A percentile compares a stretch with the other conserved stretches of the same genome.
phyloP scores from a whole-genome alignment of 2,113 vertebrate species.

The Piprites chloris region DNA sequence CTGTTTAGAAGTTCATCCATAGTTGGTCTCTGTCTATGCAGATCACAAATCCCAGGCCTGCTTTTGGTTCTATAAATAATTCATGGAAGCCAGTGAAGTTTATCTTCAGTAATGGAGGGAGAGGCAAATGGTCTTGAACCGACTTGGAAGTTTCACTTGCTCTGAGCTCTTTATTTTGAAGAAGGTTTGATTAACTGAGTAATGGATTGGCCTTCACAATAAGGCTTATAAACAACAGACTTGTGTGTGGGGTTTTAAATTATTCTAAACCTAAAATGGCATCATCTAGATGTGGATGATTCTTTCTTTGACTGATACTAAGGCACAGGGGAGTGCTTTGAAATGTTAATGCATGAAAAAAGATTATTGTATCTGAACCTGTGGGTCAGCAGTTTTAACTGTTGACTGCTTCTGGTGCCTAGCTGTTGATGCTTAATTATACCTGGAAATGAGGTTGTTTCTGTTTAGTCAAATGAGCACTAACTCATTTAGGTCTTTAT shows the following conservation, averaged over 20 bases:
- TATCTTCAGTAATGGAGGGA: neutral
- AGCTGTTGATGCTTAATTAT: neutral
- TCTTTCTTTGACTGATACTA: neutral
- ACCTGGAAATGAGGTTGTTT: neutral
- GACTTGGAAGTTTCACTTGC: neutral
- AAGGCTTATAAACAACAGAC: neutral
- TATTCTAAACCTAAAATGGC: neutral
- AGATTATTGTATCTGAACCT: neutral
- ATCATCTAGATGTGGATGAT: neutral
- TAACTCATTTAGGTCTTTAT: neutral
- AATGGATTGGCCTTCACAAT: neutral
- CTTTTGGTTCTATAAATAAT: constrained; percentile 19
- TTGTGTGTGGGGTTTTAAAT: neutral
- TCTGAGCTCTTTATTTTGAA: neutral
- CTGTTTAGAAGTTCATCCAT: neutral
- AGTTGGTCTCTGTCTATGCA: neutral
- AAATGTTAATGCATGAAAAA: neutral
- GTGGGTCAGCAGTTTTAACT: neutral
- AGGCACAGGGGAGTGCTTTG: neutral
- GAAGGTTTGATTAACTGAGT: neutral
- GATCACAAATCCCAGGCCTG: neutral
- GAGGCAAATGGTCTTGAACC: neutral
- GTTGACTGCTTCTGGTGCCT: neutral
- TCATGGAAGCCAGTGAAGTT: neutral
- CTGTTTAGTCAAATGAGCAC: neutral